These are phyloP conservation scores for Trachymyrmex cornetzi DNA, from an alignment of 1,140 invertebrate genomes.

Conservation along the genomic window DNA sequence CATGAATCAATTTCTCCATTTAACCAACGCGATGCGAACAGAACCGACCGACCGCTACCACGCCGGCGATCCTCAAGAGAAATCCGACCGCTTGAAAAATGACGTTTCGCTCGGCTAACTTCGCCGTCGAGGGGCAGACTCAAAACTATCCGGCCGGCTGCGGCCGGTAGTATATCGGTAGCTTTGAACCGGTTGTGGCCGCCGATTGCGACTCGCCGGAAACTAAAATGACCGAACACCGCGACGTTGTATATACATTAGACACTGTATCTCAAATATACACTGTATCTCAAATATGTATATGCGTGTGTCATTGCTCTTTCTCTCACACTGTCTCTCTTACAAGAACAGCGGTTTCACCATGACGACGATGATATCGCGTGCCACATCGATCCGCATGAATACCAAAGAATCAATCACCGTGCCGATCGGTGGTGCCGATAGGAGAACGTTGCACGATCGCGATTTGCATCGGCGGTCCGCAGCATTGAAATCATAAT, in stretches of 20 bases:
- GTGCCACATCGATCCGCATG: conserved; percentile 71
- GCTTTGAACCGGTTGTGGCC: conserved; percentile 66
- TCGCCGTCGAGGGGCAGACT: conserved; percentile 38
- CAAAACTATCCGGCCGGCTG: conserved; percentile 45
- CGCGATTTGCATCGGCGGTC: conserved; percentile 72
- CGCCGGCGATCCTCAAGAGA: conserved; percentile 29
- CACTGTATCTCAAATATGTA: not conserved
- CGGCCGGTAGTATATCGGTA: conserved; percentile 68
- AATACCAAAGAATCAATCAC: conserved; percentile 80
- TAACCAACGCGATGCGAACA: conserved; percentile 28
- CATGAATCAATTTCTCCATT: conserved; percentile 65
- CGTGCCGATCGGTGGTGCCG: conserved; percentile 68
- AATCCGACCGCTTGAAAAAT: conserved; percentile 66
- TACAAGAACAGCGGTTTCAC: conserved; percentile 42
- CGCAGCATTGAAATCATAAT: conserved; percentile 78
- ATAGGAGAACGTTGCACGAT: conserved; percentile 72
- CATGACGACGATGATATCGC: conserved; percentile 77
- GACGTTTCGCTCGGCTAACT: conserved; percentile 69
- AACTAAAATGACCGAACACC: conserved; percentile 42
- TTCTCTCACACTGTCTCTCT: conserved; percentile 40
- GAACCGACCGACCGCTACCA: conserved; percentile 14
- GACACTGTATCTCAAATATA: too few species aligned
- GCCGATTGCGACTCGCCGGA: conserved; percentile 48
- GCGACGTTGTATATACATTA: conserved; percentile 3
- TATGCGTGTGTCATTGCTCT: conserved; percentile 27